These are phyloP conservation scores for Aplocera efformata DNA, from an alignment of 2,888 invertebrate genomes.

Conservation along the genomic window DNA sequence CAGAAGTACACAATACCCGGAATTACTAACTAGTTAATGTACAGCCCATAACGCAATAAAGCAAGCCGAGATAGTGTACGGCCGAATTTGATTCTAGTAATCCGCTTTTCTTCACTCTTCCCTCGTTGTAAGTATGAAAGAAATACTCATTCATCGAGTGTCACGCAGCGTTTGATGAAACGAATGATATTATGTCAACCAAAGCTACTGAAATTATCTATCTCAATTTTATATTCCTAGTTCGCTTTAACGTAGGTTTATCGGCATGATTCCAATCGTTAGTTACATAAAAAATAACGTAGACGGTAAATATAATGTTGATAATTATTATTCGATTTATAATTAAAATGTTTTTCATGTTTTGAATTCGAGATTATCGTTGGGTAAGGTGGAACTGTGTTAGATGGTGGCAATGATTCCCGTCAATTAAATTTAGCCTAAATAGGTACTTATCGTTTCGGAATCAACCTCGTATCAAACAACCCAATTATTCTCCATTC, in stretches of 20 bases:
- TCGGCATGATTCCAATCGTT: constrained; percentile 76
- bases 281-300: constrained; percentile 62
- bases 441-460: constrained; percentile 54
- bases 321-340: constrained; percentile 45
- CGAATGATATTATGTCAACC: constrained; percentile 70
- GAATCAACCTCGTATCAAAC: constrained; percentile 36
- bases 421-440: constrained; percentile 51
- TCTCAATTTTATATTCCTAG: constrained; percentile 77
- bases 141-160: constrained; percentile 56
- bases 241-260: constrained; percentile 77
- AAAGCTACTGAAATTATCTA: constrained; percentile 78
- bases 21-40: too few species aligned
- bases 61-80: constrained; percentile 25
- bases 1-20: too few species aligned
- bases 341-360: constrained; percentile 45
- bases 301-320: constrained; percentile 46
- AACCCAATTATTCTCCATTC: constrained; percentile 15
- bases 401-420: constrained; percentile 53
- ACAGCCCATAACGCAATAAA: background rate
- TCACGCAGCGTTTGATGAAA: constrained; percentile 32
- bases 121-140: constrained; percentile 44
- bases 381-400: constrained; percentile 75
- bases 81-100: constrained; percentile 36
- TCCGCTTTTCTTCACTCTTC: constrained; percentile 37
- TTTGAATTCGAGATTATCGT: constrained; percentile 57